Conservation (phyloP, 2,888 invertebrate species). For the Calameuta pallipes region DNA sequence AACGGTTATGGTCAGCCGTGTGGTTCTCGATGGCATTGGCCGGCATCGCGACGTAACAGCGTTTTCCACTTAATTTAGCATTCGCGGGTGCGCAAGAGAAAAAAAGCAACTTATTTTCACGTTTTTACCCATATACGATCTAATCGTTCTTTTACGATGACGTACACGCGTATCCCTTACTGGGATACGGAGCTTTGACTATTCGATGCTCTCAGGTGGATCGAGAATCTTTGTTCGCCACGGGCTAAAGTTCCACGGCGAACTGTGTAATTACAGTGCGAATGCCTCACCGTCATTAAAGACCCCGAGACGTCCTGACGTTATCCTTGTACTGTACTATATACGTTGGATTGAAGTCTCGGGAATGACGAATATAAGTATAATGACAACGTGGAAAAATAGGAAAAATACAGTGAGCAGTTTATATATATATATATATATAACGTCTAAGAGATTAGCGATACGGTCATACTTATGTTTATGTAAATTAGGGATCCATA, state of each 20-base stretch:
- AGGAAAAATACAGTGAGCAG: neutral
- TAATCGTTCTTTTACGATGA: neutral
- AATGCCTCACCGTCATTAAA: neutral
- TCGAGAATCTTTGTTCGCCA: neutral
- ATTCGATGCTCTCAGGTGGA: neutral
- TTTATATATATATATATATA: neutral
- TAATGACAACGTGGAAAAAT: neutral
- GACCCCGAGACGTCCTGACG: neutral
- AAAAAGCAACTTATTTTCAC: neutral
- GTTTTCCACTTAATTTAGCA: neutral
- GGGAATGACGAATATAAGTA: neutral
- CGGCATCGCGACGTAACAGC: neutral
- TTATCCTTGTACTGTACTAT: neutral
- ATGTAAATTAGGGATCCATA: neutral
- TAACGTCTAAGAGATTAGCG: neutral
- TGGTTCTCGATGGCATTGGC: neutral
- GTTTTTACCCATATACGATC: neutral
- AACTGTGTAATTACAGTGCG: neutral
- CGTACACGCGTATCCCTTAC: neutral
- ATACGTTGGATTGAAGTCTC: neutral
- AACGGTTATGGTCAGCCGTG: slow-evolving; percentile 6
- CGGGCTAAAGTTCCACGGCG: neutral
- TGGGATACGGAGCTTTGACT: neutral
- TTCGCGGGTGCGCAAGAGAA: neutral
- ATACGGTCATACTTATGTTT: neutral